phyloP scores from a whole-genome alignment of 2,797 vertebrate genomes.

The Dipus sagitta region DNA sequence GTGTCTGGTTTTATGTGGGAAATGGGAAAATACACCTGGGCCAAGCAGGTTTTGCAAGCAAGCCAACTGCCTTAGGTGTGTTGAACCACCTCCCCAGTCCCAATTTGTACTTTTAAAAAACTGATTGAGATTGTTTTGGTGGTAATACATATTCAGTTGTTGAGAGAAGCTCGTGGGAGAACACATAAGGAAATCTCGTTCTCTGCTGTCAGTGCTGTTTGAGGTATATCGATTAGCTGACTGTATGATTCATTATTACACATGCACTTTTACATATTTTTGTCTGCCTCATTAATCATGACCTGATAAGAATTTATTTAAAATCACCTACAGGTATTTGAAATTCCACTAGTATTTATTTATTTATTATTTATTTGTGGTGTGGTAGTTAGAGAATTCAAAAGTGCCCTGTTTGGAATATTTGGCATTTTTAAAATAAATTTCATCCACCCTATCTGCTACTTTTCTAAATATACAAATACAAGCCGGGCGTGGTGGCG shows the following conservation, averaged over 20 bases:
- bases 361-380: constrained; percentile 12
- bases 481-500: no score
- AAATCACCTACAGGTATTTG: constrained; percentile 51
- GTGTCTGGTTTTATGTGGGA: no score
- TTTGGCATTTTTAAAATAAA: constrained; percentile 36
- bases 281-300: constrained; percentile 37
- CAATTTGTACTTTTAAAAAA: neutral
- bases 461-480: constrained; percentile 2
- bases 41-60: no score
- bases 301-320: constrained; percentile 38
- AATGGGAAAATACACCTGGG: no score
- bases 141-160: constrained; percentile 16
- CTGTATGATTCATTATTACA: constrained; percentile 28
- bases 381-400: constrained; percentile 7
- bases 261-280: constrained; percentile 3
- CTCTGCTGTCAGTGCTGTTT: constrained; percentile 1
- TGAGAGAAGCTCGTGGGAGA: neutral
- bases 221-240: constrained; percentile 30
- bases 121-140: constrained; percentile 3
- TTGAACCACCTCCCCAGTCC: no score
- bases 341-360: constrained; percentile 16
- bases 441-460: neutral
- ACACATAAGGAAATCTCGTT: constrained; percentile 12
- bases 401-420: neutral
- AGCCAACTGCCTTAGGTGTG: no score